These are phyloP conservation scores for Chaetorhynchus papuensis DNA, from an alignment of 2,113 vertebrate species.

Conservation along the genomic window DNA sequence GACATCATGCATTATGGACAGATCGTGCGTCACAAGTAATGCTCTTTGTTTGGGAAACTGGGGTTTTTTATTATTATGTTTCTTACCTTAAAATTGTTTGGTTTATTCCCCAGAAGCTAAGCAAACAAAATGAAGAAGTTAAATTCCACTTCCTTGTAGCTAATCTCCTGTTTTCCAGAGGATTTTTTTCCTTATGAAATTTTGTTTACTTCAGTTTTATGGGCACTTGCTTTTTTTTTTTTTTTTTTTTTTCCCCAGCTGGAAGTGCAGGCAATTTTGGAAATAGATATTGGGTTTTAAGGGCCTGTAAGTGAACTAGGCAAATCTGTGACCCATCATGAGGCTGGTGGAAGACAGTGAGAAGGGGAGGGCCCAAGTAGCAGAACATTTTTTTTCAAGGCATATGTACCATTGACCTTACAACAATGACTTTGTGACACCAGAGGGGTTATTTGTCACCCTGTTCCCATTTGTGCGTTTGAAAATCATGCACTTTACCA, in stretches of 20 bases:
- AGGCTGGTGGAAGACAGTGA: neutral
- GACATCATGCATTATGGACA: neutral
- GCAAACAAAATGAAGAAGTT: neutral
- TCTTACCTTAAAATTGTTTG: neutral
- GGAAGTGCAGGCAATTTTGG: neutral
- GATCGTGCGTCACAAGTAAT: rapidly evolving
- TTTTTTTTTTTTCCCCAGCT: neutral
- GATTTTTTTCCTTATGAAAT: neutral
- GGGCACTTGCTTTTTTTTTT: neutral
- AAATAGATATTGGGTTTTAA: neutral
- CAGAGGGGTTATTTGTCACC: neutral
- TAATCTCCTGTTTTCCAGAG: neutral
- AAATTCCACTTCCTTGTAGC: neutral
- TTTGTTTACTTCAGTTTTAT: neutral
- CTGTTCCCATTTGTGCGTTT: neutral
- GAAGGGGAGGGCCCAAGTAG: neutral
- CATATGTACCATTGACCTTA: neutral
- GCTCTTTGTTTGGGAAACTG: neutral
- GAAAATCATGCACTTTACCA: neutral
- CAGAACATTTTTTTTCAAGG: neutral
- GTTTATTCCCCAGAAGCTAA: neutral
- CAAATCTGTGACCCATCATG: neutral
- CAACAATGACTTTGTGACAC: neutral
- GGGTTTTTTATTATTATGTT: rapidly evolving
- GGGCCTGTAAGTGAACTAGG: neutral